A percentile compares a stretch with the other conserved stretches of the same genome.
Evolutionary conservation across 2,113 vertebrate genomes (phyloP).

Genomic region (Lophius piscatorius): DNA sequence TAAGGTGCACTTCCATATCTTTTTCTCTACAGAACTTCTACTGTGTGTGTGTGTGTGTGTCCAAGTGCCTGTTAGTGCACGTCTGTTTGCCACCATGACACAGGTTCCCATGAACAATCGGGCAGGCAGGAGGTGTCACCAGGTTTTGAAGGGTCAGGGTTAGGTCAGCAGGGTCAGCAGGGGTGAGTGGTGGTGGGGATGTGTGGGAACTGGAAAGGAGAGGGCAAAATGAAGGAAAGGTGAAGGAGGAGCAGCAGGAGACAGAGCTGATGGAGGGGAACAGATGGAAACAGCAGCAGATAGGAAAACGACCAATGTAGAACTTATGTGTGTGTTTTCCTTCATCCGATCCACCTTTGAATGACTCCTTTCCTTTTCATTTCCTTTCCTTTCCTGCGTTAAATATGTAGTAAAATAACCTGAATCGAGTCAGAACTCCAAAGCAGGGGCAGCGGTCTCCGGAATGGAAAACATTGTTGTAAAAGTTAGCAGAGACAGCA

Average conservation of each 20-base stretch:
- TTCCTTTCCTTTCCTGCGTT: constrained; percentile 1
- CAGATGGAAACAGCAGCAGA: constrained; percentile 69
- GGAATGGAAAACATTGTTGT: constrained; percentile 48
- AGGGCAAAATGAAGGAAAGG: constrained; percentile 54
- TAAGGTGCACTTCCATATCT: too few relatives aligned
- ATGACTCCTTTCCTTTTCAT: constrained; percentile 4
- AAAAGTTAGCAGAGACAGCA: constrained; percentile 53
- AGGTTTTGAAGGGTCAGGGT: constrained; percentile 66
- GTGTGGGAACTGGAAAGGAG: constrained; percentile 24
- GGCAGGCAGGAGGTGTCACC: constrained; percentile 69
- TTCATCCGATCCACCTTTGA: constrained; percentile 45
- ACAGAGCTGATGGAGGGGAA: constrained; percentile 60
- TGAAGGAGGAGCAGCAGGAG: constrained; percentile 29
- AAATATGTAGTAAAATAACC: too few relatives aligned
- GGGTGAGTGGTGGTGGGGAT: constrained; percentile 17
- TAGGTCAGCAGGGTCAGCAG: constrained; percentile 61
- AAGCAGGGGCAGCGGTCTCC: constrained; percentile 41
- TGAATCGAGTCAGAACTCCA: constrained; percentile 35
- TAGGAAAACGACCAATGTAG: constrained; percentile 51
- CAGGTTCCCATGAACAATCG: constrained; percentile 77
- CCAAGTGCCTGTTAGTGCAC: neutral
- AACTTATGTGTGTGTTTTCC: constrained; percentile 52
- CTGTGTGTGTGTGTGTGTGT: constrained; percentile 7
- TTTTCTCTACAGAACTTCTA: too few relatives aligned
- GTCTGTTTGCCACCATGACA: neutral